Percentiles rank a stretch among this genome's conserved stretches.
These are phyloP conservation scores for Rhimphoctona megacephalus DNA, from an alignment of 2,888 invertebrate genomes.

Conservation along the genomic window DNA sequence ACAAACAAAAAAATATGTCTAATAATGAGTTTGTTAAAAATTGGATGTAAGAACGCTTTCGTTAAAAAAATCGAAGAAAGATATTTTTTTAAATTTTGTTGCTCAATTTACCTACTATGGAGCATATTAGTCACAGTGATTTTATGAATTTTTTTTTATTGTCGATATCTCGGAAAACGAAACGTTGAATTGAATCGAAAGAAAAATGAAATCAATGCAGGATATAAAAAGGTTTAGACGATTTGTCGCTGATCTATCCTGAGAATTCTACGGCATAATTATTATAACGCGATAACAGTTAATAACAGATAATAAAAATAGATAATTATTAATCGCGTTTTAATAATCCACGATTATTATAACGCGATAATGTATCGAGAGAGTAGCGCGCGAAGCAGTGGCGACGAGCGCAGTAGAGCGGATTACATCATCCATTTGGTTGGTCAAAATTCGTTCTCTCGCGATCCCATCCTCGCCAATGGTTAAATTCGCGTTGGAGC, in stretches of 20 bases:
- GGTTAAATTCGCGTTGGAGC: slow-evolving; percentile 60
- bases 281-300: slow-evolving; percentile 63
- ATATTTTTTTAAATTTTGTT: not conserved
- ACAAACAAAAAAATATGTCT: not conserved
- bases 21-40: not conserved
- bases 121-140: not conserved
- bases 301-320: slow-evolving; percentile 47
- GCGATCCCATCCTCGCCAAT: slow-evolving; percentile 67
- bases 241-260: slow-evolving; percentile 48
- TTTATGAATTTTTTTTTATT: not conserved
- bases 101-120: not conserved
- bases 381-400: slow-evolving; percentile 65
- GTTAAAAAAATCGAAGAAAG: not conserved
- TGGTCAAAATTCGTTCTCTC: slow-evolving; percentile 78
- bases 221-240: slow-evolving; percentile 12
- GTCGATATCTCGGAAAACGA: not conserved
- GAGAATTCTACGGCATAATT: slow-evolving; percentile 64
- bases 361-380: slow-evolving; percentile 64
- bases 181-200: not conserved
- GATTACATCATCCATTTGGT: slow-evolving; percentile 74
- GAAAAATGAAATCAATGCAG: not conserved
- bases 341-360: slow-evolving; percentile 64
- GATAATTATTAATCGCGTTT: slow-evolving; percentile 64
- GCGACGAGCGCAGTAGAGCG: slow-evolving; percentile 75
- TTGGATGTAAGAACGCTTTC: not conserved